Evolutionary conservation across 2,888 invertebrate genomes (phyloP).

Genomic region (Pyrrhosoma nymphula): DNA sequence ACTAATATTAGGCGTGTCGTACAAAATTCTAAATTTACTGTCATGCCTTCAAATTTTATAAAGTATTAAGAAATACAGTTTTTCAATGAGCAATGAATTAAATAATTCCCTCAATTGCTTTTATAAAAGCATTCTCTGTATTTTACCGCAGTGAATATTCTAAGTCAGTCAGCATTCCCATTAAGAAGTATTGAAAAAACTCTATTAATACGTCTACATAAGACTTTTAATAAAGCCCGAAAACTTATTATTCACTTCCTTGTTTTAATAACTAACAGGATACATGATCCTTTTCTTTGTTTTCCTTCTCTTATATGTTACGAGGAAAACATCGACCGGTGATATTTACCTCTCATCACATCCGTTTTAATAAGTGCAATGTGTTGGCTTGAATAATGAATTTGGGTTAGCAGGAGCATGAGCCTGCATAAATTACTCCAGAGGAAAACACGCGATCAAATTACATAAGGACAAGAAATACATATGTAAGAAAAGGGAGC

Average conservation of each 20-base stretch:
- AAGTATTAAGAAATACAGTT: too few relatives aligned
- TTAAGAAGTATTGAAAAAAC: too few relatives aligned
- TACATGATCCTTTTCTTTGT: neutral
- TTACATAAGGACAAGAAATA: neutral
- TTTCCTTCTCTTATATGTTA: neutral
- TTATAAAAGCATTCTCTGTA: too few relatives aligned
- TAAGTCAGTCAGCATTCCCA: too few relatives aligned
- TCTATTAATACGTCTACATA: too few relatives aligned
- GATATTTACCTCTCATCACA: neutral
- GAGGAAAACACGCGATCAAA: neutral
- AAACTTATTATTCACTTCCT: neutral
- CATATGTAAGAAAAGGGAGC: neutral
- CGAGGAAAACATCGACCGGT: neutral
- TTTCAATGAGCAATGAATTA: too few relatives aligned
- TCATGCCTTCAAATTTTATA: too few relatives aligned
- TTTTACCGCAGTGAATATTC: too few relatives aligned
- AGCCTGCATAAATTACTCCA: neutral
- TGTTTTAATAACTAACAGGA: neutral
- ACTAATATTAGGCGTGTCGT: too few relatives aligned
- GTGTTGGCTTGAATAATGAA: neutral
- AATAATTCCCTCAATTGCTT: too few relatives aligned
- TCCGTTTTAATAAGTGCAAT: slow-evolving; percentile 11
- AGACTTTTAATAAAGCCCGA: too few relatives aligned
- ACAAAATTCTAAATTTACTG: too few relatives aligned
- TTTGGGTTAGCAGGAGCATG: neutral